Evolutionary conservation across 2,888 invertebrate species (phyloP), one percentile per base, ranked within the genome.

Genomic region (Hylaea fasciaria): DNA sequence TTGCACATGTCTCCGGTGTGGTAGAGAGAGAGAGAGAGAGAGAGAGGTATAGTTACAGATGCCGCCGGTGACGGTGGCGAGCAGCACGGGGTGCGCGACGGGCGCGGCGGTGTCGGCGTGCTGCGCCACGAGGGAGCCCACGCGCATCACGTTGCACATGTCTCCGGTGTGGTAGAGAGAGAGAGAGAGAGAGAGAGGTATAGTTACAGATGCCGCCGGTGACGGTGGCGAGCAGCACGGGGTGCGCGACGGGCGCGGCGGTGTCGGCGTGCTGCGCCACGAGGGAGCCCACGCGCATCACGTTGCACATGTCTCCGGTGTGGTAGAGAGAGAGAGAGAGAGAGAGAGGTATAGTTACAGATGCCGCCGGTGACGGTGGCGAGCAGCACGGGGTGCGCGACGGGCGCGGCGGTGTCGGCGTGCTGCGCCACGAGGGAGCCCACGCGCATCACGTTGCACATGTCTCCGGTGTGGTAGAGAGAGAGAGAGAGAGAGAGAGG

Each of bases 1-100:
- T 99, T 99, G 2, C 99, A 96, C 95, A 98, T 97, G 88, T 99
- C 99, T 2, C 99, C 99, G 43, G 98, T 89, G 93, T 99, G 99
- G 86, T 2, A 35, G 35, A 35, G 35, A 35, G 10, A 35, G 35
- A 35, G 4, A 35, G 35, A 11, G 28, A 28, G 28, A 28, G 28
- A 28, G 28, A 3, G 3, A 7, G 28, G 28, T 28, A 11, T 59
- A 85, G 91, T 78, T 76, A 95, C 95, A 96, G 60, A 96, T 94
- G 53, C 95, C 94, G 70, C 96, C 96, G 77, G 94, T 93, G 70
- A 92, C 92, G 67, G 91, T 89, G 70, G 90, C 99, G 80, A 97
- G 98, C 44, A 99, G 93, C 29, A 98, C 97, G 75, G 97, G 97
- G 50, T 97, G 96, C 70, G 95, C 95, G 43, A 97, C 97, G 54